Base-by-base conservation (phyloP, 1,140 invertebrate species). In the Drosophila trapezifrons region DNA sequence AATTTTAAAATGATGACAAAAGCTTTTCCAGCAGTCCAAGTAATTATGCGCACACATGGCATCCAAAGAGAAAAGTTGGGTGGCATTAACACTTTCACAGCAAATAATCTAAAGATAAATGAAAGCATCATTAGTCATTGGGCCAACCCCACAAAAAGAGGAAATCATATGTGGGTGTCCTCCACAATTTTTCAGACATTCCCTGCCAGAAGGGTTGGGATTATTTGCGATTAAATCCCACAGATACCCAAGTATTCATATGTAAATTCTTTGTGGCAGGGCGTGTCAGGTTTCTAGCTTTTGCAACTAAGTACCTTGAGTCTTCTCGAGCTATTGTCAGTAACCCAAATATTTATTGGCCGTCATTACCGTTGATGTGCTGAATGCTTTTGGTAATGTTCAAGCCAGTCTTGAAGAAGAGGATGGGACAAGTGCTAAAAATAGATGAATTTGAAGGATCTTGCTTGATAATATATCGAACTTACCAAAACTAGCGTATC, bases 1-100 rank as follows among this genome's bases (percentile, higher is more conserved):
- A 77, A 77, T 77, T 76, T 77, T 77, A 62, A 77, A 77, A 77
- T 56, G 74, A 77, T 77, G 74, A 77, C 74, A 76, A 77, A 60
- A 77, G 74, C 73, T 76, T 77, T 76, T 70, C 38, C 38, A 51
- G 55, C 56, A 40, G 60, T 69, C 54, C 62, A 55, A 77, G 74
- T 76, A 76, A 76, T 76, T 76, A 76, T 76, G 56, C 64, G 46
- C 73, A 69, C 74, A 76, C 74, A 76, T 77, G 73, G 60, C 63
- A 59, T 27, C 51, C 67, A 32, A n/a, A 46, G 35, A 35, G 40
- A 35, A 32, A 32, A 45, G 59, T 58, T 54, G 29, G 32, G 60
- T 54, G 73, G 67, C 37, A 77, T 62, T 51, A 77, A 69, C 74
- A 77, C 63, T 51, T 76, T 47, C 32, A 43, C 56, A 17, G 57